A percentile compares a stretch with the other conserved stretches of the same genome.
Evolutionary conservation across 1,140 invertebrate species (phyloP).

Genomic region (Ruditapes philippinarum): DNA sequence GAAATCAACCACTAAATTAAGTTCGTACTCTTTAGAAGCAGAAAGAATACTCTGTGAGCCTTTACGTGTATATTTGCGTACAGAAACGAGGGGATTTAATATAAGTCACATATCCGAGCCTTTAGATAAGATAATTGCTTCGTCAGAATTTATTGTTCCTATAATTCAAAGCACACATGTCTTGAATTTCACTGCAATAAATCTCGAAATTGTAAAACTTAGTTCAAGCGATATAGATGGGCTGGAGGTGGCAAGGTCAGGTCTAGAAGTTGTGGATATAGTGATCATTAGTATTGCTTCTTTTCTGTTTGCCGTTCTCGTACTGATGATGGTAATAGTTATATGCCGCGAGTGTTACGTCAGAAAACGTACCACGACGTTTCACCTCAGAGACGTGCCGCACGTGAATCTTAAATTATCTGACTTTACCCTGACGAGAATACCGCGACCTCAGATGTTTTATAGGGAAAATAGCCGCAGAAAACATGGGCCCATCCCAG

Average conservation of each 20-base stretch:
- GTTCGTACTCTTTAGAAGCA: not conserved
- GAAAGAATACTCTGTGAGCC: slow-evolving; percentile 20
- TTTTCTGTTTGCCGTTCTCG: slow-evolving; percentile 67
- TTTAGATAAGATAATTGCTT: not conserved
- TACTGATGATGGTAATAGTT: slow-evolving; percentile 67
- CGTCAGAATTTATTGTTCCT: not conserved
- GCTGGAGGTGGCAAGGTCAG: slow-evolving; percentile 19
- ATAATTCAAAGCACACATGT: not conserved
- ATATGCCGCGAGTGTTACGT: slow-evolving; percentile 71
- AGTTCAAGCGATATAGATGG: not conserved
- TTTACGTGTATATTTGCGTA: not conserved
- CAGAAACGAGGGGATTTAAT: no score
- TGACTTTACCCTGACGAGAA: slow-evolving; percentile 74
- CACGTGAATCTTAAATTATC: slow-evolving; percentile 75
- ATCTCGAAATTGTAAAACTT: not conserved
- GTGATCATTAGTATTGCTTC: slow-evolving; percentile 75
- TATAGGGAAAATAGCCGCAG: slow-evolving; percentile 59
- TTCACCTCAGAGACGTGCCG: slow-evolving; percentile 71
- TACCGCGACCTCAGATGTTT: slow-evolving; percentile 69
- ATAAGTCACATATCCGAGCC: not conserved
- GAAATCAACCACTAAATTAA: not conserved
- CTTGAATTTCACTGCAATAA: not conserved
- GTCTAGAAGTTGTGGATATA: slow-evolving; percentile 71
- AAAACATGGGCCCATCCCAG: not conserved
- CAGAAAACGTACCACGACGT: slow-evolving; percentile 70